Evolutionary conservation across 2,113 vertebrate species (phyloP).

Genomic region (Melanocharis versteri): DNA sequence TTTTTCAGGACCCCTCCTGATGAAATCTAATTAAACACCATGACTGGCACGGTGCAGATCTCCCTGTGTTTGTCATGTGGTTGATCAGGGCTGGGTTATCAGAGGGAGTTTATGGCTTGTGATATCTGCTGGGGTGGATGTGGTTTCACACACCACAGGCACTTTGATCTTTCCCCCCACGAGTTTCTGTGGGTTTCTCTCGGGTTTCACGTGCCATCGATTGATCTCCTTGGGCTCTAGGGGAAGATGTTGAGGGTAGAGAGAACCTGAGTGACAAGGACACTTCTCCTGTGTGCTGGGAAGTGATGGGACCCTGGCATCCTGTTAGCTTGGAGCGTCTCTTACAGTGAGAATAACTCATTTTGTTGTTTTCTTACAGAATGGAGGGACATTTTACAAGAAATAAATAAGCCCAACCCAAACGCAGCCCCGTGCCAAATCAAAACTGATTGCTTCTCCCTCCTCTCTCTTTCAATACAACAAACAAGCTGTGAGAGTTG

Average conservation of each 20-base stretch:
- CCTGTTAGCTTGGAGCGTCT: background rate
- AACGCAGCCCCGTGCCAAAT: background rate
- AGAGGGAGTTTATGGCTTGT: background rate
- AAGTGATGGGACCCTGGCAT: background rate
- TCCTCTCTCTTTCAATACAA: background rate
- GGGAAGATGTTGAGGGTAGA: background rate
- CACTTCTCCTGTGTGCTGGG: background rate
- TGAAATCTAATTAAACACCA: constrained; percentile 66
- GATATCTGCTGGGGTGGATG: background rate
- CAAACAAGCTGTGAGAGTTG: background rate
- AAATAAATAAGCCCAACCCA: background rate
- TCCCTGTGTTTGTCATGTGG: constrained; percentile 7
- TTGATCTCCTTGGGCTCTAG: background rate
- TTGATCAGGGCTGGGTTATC: constrained; percentile 5
- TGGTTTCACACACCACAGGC: background rate
- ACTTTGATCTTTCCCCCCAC: background rate
- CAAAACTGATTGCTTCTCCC: background rate
- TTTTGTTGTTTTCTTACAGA: background rate
- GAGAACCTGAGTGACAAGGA: background rate
- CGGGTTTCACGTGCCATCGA: rapidly evolving
- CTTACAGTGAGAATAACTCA: background rate
- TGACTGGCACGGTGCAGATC: background rate
- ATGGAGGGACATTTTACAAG: background rate
- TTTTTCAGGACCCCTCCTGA: constrained; percentile 53
- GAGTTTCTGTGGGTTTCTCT: background rate